A percentile compares a stretch with the other conserved stretches of the same genome.
Evolutionary conservation across 2,888 invertebrate species (phyloP).

Genomic region (Hartigia nigra): DNA sequence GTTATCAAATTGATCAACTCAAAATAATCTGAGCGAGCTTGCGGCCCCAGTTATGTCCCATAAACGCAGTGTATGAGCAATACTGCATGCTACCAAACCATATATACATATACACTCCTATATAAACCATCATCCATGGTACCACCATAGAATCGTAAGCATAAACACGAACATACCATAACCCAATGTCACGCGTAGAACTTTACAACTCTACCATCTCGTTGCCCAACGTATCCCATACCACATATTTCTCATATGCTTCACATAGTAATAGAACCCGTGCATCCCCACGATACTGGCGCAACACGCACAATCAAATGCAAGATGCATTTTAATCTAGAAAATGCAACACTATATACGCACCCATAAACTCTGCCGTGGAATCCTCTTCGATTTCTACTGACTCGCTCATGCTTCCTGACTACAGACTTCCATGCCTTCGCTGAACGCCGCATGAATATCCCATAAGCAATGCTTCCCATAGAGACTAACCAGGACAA

Average conservation of each 20-base stretch:
- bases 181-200: conserved; percentile 63
- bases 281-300: not conserved
- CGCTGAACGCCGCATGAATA: not conserved
- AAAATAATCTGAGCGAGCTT: conserved; percentile 63
- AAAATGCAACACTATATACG: not conserved
- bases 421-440: not conserved
- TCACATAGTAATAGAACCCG: not conserved
- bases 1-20: conserved; percentile 66
- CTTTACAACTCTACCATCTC: conserved; percentile 64
- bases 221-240: conserved; percentile 41
- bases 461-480: not conserved
- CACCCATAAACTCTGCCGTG: not conserved
- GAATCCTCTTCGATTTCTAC: not conserved
- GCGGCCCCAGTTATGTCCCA: conserved; percentile 63
- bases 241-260: conserved; percentile 25
- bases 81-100: conserved; percentile 58
- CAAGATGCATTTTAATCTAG: not conserved
- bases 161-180: conserved; percentile 57
- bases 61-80: conserved; percentile 64
- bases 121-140: conserved; percentile 51
- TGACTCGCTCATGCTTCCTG: not conserved
- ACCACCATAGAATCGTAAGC: conserved; percentile 47
- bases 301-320: not conserved
- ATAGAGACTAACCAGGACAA: not conserved
- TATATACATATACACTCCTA: conserved; percentile 39